These are phyloP conservation scores for Nemotelus nigrinus DNA, from an alignment of 2,888 invertebrate species.

Conservation along the genomic window DNA sequence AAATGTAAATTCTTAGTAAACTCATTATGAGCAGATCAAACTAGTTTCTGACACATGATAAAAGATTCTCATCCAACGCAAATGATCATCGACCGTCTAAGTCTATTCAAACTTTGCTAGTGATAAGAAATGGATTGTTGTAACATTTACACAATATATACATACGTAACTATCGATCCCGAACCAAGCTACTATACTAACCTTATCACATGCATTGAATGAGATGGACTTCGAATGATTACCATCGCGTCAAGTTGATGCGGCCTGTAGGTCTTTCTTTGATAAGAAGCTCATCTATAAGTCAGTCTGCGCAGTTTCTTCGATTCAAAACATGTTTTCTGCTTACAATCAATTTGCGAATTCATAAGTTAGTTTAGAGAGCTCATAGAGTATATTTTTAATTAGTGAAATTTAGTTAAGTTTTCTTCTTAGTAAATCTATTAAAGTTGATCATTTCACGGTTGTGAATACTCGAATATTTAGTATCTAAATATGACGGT, in stretches of 20 bases:
- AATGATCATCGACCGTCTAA: too few relatives aligned
- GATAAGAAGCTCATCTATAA: slow-evolving; percentile 30
- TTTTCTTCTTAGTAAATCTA: not conserved
- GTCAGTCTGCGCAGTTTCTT: slow-evolving; percentile 25
- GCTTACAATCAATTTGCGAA: slow-evolving; percentile 11
- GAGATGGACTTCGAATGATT: slow-evolving; percentile 30
- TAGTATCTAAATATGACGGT: slow-evolving; percentile 31
- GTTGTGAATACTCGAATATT: not conserved
- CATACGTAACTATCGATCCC: not conserved
- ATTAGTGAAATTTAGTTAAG: not conserved
- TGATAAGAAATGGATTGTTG: slow-evolving; percentile 2
- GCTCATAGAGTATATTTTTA: not conserved
- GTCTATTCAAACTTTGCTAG: not conserved
- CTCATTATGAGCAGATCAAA: too few relatives aligned
- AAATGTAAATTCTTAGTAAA: too few relatives aligned
- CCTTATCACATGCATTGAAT: slow-evolving; percentile 37
- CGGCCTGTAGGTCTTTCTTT: slow-evolving; percentile 31
- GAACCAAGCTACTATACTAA: not conserved
- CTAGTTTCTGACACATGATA: too few relatives aligned
- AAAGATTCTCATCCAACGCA: too few relatives aligned
- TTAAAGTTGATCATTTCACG: not conserved
- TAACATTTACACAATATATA: not conserved
- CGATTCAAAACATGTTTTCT: slow-evolving; percentile 29
- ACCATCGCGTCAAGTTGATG: not conserved
- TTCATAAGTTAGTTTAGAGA: not conserved